Conservation (phyloP, 2,113 vertebrate genomes). For the Mobula hypostoma region DNA sequence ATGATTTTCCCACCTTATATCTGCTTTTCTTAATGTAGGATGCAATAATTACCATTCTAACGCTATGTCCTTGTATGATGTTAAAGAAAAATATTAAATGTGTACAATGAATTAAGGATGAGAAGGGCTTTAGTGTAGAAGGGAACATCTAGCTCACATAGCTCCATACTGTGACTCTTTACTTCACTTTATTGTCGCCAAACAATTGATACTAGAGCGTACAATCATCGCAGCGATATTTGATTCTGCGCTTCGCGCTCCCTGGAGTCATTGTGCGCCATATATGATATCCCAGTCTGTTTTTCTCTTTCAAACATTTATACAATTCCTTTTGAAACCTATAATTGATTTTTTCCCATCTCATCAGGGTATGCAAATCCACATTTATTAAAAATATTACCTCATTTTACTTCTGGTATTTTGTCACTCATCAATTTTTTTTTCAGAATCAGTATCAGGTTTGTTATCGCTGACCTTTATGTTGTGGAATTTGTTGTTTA, state of each 20-base stretch:
- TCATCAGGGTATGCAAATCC: background rate
- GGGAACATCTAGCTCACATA: background rate
- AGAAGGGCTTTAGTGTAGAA: background rate
- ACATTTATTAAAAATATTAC: background rate
- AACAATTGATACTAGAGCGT: no score
- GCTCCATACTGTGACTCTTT: background rate
- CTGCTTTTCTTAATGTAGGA: background rate
- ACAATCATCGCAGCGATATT: no score
- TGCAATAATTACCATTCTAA: background rate
- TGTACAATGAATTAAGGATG: background rate
- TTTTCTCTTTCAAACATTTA: background rate
- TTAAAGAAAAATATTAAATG: no score
- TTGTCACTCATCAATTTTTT: background rate
- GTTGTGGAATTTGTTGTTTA: no score
- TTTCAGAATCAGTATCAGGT: no score
- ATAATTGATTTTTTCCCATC: background rate
- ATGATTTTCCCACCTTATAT: background rate
- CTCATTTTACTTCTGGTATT: background rate
- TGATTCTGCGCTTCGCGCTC: no score
- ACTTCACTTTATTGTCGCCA: no score
- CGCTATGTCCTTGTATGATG: background rate
- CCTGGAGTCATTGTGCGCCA: no score
- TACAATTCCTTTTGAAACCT: background rate
- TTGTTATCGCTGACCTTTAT: no score
- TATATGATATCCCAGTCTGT: background rate